These are phyloP conservation scores for Pycnonotus jocosus DNA, from an alignment of 2,113 vertebrate species.

Conservation along the genomic window DNA sequence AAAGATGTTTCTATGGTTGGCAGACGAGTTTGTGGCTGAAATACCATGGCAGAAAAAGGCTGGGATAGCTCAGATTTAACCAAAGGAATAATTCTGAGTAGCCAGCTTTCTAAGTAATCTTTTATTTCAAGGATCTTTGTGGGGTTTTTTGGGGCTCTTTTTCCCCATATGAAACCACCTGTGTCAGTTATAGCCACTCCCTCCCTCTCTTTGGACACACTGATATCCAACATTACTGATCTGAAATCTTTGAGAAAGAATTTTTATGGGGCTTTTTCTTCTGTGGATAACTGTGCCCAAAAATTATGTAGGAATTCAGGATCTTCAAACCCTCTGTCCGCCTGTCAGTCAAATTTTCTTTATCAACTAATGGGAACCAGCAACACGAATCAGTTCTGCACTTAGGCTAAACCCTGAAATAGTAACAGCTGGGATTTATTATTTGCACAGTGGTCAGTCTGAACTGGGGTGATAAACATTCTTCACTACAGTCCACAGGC, in stretches of 20 bases:
- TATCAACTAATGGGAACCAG: background rate
- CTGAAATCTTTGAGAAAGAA: background rate
- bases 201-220: background rate
- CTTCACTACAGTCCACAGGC: background rate
- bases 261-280: background rate
- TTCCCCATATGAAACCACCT: background rate
- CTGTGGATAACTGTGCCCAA: background rate
- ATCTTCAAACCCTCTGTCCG: background rate
- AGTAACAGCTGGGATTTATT: background rate
- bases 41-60: background rate
- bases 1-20: background rate
- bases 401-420: background rate
- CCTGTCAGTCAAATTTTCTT: background rate
- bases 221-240: background rate
- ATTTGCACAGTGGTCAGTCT: background rate
- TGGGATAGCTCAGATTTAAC: background rate
- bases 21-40: background rate
- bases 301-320: background rate
- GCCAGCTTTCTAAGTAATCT: background rate
- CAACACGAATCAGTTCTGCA: background rate
- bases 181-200: background rate
- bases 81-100: background rate
- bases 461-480: background rate
- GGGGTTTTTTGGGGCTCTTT: background rate
- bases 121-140: background rate